Evolutionary conservation across 2,888 invertebrate species (phyloP), one percentile per base, ranked within the genome.

Genomic region (Drosophila paucipuncta): DNA sequence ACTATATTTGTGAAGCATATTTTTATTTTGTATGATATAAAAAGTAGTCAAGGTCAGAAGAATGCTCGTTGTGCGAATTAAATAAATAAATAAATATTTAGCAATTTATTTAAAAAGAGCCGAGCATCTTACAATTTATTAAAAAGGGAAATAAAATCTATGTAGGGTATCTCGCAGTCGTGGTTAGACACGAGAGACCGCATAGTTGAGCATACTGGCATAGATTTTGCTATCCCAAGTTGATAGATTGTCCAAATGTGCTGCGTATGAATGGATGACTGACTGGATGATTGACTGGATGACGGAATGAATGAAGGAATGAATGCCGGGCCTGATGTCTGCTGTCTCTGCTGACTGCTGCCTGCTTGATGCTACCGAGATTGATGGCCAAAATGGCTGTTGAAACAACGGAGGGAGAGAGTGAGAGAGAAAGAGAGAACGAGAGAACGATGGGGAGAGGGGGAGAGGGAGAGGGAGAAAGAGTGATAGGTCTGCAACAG

Each of bases 311-410:
- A 73, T 68, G 78, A 82, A 63, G 54, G 66, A 72, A 62, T 62
- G 72, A 63, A 63, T n/a, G 60, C 61, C 55, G 50, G 64, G 63
- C 57, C 50, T 50, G 50, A 28, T 67, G 83, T 67, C 69, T 76
- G 65, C 62, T 59, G 67, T 59, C 53, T 47, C 16, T 25, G 22
- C 47, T 47, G 47, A 47, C 47, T 73, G 63, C 70, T 78, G 87
- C 81, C 84, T 83, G 78, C 71, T 66, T 71, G 85, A 76, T 75
- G 85, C 82, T 76, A 49, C 62, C 55, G 80, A 86, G 85, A 86
- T 86, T 86, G 85, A 86, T 86, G 89, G 90, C 78, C 76, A 75
- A 88, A 86, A 86, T 86, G 90, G 76, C 80, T 90, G 90, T 86
- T 90, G 89, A 86, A 90, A 86, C 90, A 90, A 80, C 73, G 73